These are phyloP conservation scores for Gobius niger DNA, from an alignment of 2,113 vertebrate species.

Conservation along the genomic window DNA sequence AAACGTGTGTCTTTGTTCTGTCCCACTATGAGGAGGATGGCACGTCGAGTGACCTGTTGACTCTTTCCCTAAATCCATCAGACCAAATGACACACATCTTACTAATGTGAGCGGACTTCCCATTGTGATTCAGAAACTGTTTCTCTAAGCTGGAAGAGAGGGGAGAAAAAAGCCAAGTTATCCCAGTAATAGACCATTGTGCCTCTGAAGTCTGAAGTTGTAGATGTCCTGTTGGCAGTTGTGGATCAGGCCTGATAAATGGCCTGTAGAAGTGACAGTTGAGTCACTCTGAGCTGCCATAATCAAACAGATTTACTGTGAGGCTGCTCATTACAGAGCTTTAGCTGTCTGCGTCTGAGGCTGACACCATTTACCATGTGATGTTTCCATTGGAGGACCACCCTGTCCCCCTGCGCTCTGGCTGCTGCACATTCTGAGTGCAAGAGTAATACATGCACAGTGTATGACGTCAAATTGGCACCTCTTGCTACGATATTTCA, in stretches of 20 bases:
- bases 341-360: conserved; percentile 40
- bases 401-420: conserved; percentile 3
- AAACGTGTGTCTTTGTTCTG: background rate
- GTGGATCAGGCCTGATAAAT: background rate
- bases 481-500: background rate
- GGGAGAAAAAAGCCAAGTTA: background rate
- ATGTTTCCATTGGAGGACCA: conserved; percentile 22
- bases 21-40: background rate
- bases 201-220: background rate
- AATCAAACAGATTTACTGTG: conserved; percentile 37
- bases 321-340: conserved; percentile 32
- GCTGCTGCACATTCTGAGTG: background rate
- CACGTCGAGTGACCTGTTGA: background rate
- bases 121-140: background rate
- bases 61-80: background rate
- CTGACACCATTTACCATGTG: conserved; percentile 31
- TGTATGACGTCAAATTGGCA: background rate
- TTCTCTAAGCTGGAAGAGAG: background rate
- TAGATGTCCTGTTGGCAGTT: background rate
- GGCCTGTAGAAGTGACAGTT: conserved; percentile 23
- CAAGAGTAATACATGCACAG: background rate
- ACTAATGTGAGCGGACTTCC: background rate
- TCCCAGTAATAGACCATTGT: background rate
- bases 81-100: background rate
- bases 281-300: conserved; percentile 52